phyloP scores from a whole-genome alignment of 2,797 vertebrate species.

The Gephyroberyx darwinii region DNA sequence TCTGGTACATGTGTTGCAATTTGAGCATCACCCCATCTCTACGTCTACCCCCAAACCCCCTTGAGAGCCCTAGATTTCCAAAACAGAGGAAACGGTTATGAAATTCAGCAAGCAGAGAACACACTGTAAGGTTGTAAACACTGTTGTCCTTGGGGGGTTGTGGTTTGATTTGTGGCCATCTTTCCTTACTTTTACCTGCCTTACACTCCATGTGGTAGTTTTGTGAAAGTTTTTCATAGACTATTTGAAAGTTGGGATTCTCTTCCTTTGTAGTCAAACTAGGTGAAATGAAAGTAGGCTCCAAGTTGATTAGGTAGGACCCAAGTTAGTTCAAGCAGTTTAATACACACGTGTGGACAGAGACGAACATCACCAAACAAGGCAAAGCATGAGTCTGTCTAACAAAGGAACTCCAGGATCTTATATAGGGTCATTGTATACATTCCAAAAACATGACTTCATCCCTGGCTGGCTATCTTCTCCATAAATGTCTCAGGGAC shows the following conservation, averaged over 20 bases:
- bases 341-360: no score
- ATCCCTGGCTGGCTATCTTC: no score
- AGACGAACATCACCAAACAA: no score
- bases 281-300: no score
- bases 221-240: conserved; percentile 63
- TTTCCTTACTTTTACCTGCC: conserved; percentile 25
- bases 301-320: no score
- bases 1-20: conserved; percentile 51
- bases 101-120: conserved; percentile 60
- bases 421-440: no score
- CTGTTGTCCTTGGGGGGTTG: conserved; percentile 63
- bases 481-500: no score
- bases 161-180: conserved; percentile 58
- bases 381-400: no score
- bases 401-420: no score
- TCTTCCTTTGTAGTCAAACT: no score
- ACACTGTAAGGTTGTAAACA: conserved; percentile 53
- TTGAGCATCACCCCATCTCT: conserved; percentile 50
- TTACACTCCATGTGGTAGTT: conserved; percentile 64
- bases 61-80: conserved; percentile 58
- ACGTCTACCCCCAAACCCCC: conserved; percentile 52
- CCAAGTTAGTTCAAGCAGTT: no score
- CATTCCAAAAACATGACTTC: no score
- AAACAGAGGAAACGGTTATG: conserved; percentile 77
- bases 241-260: background rate